Conservation (phyloP, 1,140 invertebrate genomes). For the Bombus confusus region DNA sequence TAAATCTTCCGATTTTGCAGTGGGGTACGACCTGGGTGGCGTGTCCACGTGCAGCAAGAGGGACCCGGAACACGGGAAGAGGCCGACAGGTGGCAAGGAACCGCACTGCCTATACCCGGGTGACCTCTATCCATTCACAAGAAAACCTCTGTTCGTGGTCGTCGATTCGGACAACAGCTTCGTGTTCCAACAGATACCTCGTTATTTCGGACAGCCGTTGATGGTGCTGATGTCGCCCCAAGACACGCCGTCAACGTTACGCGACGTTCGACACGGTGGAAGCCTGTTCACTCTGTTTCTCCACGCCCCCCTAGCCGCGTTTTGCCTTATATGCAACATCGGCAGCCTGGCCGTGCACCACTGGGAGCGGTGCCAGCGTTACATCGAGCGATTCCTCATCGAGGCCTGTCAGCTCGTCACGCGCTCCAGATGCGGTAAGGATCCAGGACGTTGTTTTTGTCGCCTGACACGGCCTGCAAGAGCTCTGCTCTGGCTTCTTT, state of each 20-base stretch:
- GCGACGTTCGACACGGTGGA: constrained; percentile 95
- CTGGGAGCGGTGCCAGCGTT: constrained; percentile 95
- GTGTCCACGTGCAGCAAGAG: constrained; percentile 93
- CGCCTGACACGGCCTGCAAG: neutral
- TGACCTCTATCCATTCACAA: constrained; percentile 95
- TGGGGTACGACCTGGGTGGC: constrained; percentile 96
- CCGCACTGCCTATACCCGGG: constrained; percentile 96
- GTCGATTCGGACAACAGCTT: constrained; percentile 98
- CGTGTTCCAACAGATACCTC: constrained; percentile 95
- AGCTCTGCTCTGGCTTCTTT: neutral
- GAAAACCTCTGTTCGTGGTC: constrained; percentile 96
- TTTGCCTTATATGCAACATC: constrained; percentile 96
- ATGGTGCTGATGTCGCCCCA: constrained; percentile 97
- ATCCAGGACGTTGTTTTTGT: constrained; percentile 37
- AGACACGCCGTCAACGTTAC: constrained; percentile 92
- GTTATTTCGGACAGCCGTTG: constrained; percentile 97
- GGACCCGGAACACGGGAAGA: constrained; percentile 87
- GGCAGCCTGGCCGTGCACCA: constrained; percentile 91
- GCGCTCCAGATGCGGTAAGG: constrained; percentile 91
- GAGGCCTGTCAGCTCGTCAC: constrained; percentile 93
- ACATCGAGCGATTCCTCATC: constrained; percentile 94
- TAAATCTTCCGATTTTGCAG: constrained; percentile 81
- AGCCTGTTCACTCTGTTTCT: constrained; percentile 97
- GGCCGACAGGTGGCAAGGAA: constrained; percentile 88
- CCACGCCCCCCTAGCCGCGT: constrained; percentile 95